These are phyloP conservation scores for Oceanites oceanicus DNA, from an alignment of 2,113 vertebrate species.

Conservation along the genomic window DNA sequence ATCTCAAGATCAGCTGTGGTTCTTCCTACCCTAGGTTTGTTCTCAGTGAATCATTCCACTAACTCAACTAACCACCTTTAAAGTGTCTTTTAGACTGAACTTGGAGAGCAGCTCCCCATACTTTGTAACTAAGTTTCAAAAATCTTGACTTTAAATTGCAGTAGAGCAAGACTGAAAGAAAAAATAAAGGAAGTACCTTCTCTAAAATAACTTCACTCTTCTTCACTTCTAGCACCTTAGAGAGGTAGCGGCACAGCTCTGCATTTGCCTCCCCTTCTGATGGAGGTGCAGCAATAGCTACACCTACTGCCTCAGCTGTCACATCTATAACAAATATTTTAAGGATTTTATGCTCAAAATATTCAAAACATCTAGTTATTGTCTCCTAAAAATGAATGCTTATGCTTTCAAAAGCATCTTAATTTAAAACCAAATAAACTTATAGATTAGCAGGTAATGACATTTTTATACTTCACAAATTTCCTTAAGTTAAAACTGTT, in stretches of 20 bases:
- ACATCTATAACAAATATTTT: slow-evolving; percentile 73
- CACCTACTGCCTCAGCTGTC: slow-evolving; percentile 80
- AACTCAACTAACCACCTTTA: background rate
- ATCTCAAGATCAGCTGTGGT: background rate
- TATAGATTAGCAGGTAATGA: background rate
- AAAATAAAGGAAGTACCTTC: slow-evolving; percentile 73
- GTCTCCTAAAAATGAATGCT: background rate
- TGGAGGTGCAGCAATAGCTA: slow-evolving; percentile 88
- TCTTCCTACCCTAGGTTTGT: background rate
- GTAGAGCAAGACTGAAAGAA: background rate
- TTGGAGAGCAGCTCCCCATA: background rate
- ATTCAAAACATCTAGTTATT: background rate
- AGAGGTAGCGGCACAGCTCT: slow-evolving; percentile 86
- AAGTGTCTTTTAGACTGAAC: background rate
- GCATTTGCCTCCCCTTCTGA: slow-evolving; percentile 91
- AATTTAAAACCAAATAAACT: background rate
- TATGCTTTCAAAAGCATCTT: background rate
- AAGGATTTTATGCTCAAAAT: background rate
- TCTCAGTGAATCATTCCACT: background rate
- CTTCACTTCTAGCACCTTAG: slow-evolving; percentile 85
- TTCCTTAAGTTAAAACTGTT: background rate
- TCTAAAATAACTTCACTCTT: slow-evolving; percentile 86
- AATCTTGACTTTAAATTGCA: background rate
- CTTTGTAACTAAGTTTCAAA: background rate
- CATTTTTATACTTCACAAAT: background rate